These are phyloP conservation scores for Leptoteleia sp. DNA, from an alignment of 1,140 invertebrate species.

Conservation along the genomic window DNA sequence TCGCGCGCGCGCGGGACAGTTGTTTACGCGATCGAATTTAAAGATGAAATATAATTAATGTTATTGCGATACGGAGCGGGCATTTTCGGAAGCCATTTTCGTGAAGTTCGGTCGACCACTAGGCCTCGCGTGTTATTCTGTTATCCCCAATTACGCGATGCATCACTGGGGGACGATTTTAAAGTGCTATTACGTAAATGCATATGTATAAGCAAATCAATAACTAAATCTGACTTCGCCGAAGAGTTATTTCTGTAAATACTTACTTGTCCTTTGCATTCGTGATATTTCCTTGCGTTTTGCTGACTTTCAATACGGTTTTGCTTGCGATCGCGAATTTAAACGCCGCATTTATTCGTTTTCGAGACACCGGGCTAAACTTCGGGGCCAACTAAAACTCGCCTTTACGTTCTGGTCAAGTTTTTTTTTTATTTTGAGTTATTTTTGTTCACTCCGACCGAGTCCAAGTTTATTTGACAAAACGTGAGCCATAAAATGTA, in stretches of 20 bases:
- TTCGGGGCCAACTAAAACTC: too few relatives aligned
- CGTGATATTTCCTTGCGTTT: conserved; percentile 30
- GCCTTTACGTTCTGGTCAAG: too few relatives aligned
- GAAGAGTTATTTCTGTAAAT: conserved; percentile 64
- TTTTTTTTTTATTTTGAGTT: too few relatives aligned
- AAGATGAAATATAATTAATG: conserved; percentile 22
- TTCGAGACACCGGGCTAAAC: too few relatives aligned
- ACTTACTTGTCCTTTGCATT: conserved; percentile 53
- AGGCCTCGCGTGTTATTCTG: conserved; percentile 55
- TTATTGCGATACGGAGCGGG: conserved; percentile 31
- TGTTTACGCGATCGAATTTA: conserved; percentile 16
- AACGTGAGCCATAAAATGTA: too few relatives aligned
- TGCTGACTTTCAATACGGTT: conserved; percentile 4
- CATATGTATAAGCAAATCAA: conserved; percentile 66
- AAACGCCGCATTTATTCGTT: conserved; percentile 11
- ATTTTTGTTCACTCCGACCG: too few relatives aligned
- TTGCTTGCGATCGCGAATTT: background rate
- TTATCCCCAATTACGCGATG: conserved; percentile 58
- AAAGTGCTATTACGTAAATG: conserved; percentile 67
- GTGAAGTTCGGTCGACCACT: conserved; percentile 34
- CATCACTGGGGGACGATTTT: conserved; percentile 62
- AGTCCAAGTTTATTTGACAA: too few relatives aligned
- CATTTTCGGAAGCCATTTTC: conserved; percentile 47
- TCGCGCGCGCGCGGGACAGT: conserved; percentile 1
- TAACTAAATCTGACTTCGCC: conserved; percentile 62